These are phyloP conservation scores for Thaleichthys pacificus DNA, from an alignment of 2,797 vertebrate species.

Conservation along the genomic window DNA sequence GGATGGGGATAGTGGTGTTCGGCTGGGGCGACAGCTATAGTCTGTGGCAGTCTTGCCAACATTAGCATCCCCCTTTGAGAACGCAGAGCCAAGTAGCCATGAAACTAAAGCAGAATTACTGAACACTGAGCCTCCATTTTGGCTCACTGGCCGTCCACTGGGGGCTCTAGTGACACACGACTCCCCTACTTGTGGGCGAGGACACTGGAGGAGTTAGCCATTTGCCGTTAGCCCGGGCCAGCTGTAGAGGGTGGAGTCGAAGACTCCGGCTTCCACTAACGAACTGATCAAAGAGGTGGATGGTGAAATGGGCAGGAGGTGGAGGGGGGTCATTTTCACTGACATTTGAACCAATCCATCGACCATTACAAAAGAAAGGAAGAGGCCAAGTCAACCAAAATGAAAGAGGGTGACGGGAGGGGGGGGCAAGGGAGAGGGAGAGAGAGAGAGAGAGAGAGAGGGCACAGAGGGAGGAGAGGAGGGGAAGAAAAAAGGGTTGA, in stretches of 20 bases:
- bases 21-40: background rate
- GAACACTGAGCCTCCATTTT: constrained; percentile 10
- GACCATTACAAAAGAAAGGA: constrained; percentile 46
- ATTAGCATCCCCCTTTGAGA: constrained; percentile 11
- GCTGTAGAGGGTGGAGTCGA: constrained; percentile 25
- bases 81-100: constrained; percentile 13
- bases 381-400: constrained; percentile 34
- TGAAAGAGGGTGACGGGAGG: constrained; percentile 19
- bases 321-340: constrained; percentile 30
- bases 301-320: constrained; percentile 37
- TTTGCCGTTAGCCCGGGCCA: constrained; percentile 47
- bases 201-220: constrained; percentile 42
- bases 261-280: constrained; percentile 38
- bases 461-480: constrained; percentile 11
- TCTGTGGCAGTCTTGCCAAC: background rate
- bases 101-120: constrained; percentile 18
- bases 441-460: constrained; percentile 27
- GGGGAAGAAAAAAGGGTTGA: background rate
- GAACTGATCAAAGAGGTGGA: constrained; percentile 62
- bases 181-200: constrained; percentile 25
- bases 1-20: background rate
- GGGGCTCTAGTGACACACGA: constrained; percentile 41
- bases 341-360: constrained; percentile 58
- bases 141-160: constrained; percentile 5
- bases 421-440: constrained; percentile 19